Evolutionary conservation across 1,140 invertebrate genomes (phyloP), one percentile per base, ranked within the genome.

Genomic region (Drosophila gunungcola): DNA sequence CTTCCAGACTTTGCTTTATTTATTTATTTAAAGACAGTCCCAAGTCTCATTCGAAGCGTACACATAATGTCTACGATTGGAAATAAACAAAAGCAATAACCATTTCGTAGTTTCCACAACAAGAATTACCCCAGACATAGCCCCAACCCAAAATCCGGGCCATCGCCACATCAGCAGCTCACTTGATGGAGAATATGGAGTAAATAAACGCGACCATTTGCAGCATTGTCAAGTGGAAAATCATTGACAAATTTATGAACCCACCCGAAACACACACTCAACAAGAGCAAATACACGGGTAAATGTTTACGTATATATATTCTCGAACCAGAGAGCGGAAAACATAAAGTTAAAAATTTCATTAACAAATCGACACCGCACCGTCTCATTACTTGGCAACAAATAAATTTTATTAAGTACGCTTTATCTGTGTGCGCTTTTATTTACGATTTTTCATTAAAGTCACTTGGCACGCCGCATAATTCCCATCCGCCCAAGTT

Each of bases 381-480:
- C 61, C 45, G 51, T 55, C 54, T 65, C 55, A 54, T 64, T 78
- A 51, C 43, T 68, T 21, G 41, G 39, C 58, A 68, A 75, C 81
- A 78, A 70, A 83, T 83, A 83, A 83, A 83, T 83, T 83, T 57
- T 75, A 75, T 83, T 79, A 83, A 79, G 80, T 78, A 72, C 57
- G 21, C 29, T 10, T 77, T 68, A 54, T 48, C 38, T 29, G 45
- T 41, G 46, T 27, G 27, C 12, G 3, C 6, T 60, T 84, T 81
- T 84, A 84, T 85, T 84, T 85, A 84, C 76, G 73, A 62, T 74
- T 77, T 83, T 84, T 84, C 80, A 85, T 85, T 85, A 85, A 80
- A 68, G 57, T 57, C 63, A 77, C 61, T 60, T 41, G 48, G 27
- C 41, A 27, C 21, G 36, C 55, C 34, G 41, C 55, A 39, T 69